Conservation (phyloP, 2,888 invertebrate species). For the Eupithecia vulgata region DNA sequence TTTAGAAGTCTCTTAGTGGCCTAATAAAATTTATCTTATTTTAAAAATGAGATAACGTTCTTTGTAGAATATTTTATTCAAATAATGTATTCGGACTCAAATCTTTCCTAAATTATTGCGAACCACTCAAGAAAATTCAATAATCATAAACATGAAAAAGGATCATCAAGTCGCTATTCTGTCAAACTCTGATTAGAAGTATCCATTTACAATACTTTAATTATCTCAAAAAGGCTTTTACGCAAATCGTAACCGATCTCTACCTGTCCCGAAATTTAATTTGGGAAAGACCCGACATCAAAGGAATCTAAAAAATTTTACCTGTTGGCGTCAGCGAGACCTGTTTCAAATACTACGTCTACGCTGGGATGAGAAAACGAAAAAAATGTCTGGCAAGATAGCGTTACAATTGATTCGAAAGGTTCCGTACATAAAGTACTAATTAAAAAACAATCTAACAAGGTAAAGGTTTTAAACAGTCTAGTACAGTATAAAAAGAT, state of each 20-base stretch:
- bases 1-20: neutral
- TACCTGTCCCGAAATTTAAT: constrained; percentile 52
- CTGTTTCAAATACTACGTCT: constrained; percentile 72
- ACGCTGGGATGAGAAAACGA: constrained; percentile 49
- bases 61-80: neutral
- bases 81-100: neutral
- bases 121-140: neutral
- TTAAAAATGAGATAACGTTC: neutral
- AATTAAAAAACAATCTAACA: too few species aligned
- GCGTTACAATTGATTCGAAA: neutral
- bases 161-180: neutral
- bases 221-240: constrained; percentile 41
- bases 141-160: neutral
- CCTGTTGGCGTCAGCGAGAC: constrained; percentile 64
- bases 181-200: constrained; percentile 13
- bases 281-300: constrained; percentile 66
- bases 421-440: constrained; percentile 17
- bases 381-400: neutral
- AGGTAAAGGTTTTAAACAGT: too few species aligned
- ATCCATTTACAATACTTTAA: constrained; percentile 29
- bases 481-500: too few species aligned
- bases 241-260: constrained; percentile 44
- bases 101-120: neutral
- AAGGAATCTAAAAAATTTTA: constrained; percentile 59
- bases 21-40: neutral